Conservation (phyloP, 2,888 invertebrate genomes). For the Ernsta delagoae region DNA sequence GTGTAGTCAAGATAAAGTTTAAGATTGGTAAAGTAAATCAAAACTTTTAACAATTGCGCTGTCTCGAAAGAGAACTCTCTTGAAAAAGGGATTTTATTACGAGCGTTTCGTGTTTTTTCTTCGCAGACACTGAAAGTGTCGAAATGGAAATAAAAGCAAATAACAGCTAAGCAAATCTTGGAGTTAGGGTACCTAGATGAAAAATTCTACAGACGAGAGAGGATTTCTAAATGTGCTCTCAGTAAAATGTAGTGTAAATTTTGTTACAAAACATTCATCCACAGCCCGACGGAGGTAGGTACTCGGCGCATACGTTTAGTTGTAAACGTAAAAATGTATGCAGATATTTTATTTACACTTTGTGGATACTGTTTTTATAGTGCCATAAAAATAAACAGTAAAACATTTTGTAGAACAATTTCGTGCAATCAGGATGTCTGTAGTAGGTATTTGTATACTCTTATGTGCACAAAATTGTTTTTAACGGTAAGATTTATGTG, state of each 20-base stretch:
- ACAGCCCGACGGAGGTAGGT: not conserved
- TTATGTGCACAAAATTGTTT: too few species aligned
- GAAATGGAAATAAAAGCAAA: conserved; percentile 20
- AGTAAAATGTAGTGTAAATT: conserved; percentile 12
- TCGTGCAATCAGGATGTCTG: not conserved
- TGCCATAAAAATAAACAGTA: not conserved
- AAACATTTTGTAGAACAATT: not conserved
- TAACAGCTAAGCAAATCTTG: conserved; percentile 1
- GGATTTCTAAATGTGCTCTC: conserved; percentile 1
- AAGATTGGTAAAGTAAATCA: not conserved
- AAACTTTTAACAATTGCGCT: not conserved
- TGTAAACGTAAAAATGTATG: not conserved
- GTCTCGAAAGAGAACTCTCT: not conserved
- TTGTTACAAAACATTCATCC: not conserved
- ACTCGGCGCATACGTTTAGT: not conserved
- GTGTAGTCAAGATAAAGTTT: not conserved
- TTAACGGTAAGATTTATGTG: too few species aligned
- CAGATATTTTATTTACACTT: not conserved
- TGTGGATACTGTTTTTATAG: not conserved
- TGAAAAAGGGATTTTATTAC: conserved; percentile 12
- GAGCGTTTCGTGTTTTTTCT: conserved; percentile 3
- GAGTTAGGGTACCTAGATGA: conserved; percentile 12
- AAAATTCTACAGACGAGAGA: conserved; percentile 14
- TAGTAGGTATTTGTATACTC: too few species aligned
- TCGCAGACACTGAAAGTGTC: conserved; percentile 24